phyloP scores from a whole-genome alignment of 2,113 vertebrate genomes.

The Xenotilapia flavipinnis region DNA sequence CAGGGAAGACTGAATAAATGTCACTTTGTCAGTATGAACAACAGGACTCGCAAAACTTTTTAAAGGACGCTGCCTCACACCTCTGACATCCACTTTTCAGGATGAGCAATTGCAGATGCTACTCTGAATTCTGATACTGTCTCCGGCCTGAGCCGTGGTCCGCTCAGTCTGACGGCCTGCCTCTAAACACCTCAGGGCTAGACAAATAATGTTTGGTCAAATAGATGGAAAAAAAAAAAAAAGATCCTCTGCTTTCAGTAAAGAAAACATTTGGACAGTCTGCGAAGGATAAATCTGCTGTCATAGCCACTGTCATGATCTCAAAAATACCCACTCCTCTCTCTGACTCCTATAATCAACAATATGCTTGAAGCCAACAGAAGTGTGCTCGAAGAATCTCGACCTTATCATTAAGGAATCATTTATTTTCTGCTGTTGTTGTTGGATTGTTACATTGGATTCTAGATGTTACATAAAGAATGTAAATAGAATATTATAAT shows the following conservation, averaged over 20 bases:
- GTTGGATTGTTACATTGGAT: not conserved
- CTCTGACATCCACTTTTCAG: constrained; percentile 5
- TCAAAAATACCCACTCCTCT: not conserved
- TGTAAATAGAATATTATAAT: not conserved
- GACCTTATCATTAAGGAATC: not conserved
- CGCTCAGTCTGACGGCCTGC: not conserved
- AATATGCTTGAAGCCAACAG: not conserved
- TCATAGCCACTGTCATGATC: not conserved
- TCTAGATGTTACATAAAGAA: not conserved
- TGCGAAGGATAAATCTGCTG: not conserved
- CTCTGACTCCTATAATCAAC: not conserved
- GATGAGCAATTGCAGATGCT: constrained; percentile 28
- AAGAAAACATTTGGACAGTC: not conserved
- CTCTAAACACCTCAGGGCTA: not conserved
- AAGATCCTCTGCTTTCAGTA: not conserved
- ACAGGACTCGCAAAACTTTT: not conserved
- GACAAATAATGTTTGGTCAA: constrained; percentile 4
- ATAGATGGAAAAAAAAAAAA: not conserved
- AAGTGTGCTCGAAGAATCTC: not conserved
- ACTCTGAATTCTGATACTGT: constrained; percentile 32
- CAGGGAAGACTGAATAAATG: not conserved
- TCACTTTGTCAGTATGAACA: not conserved
- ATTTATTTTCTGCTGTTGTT: not conserved
- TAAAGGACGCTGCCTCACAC: constrained; percentile 2
- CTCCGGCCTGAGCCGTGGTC: not conserved